Conservation (phyloP, 2,888 invertebrate genomes). For the Deilephila elpenor region DNA sequence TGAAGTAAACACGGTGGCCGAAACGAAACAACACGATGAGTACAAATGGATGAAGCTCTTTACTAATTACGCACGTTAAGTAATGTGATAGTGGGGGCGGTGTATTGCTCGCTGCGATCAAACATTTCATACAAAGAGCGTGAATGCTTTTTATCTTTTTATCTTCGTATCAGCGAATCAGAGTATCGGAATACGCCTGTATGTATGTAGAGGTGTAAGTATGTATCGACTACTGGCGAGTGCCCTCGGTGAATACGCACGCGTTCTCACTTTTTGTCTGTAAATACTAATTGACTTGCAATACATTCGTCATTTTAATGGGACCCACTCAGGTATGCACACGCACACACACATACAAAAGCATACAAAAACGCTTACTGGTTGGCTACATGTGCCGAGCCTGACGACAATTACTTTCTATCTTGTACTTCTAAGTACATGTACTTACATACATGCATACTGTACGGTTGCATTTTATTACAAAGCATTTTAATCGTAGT, state of each 20-base stretch:
- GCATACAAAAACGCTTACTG: no score
- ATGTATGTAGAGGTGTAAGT: neutral
- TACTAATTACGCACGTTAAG: neutral
- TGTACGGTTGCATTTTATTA: no score
- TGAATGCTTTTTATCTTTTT: neutral
- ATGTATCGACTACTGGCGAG: neutral
- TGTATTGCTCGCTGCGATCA: neutral
- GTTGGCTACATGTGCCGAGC: no score
- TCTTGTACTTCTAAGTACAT: no score
- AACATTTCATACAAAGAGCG: slow-evolving; percentile 10
- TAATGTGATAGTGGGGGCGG: neutral
- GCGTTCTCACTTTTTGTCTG: neutral
- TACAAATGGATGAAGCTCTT: neutral
- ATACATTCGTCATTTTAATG: neutral
- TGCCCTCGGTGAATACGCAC: neutral
- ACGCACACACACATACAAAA: no score
- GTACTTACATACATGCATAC: neutral
- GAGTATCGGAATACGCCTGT: neutral
- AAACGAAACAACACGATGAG: neutral
- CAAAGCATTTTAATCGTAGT: no score
- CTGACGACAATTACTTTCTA: no score
- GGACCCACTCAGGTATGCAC: neutral
- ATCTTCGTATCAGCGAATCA: neutral
- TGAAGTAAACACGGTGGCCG: neutral
- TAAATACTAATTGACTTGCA: neutral